Evolutionary conservation across 2,888 invertebrate species (phyloP).

Genomic region (Branchellion lobata): DNA sequence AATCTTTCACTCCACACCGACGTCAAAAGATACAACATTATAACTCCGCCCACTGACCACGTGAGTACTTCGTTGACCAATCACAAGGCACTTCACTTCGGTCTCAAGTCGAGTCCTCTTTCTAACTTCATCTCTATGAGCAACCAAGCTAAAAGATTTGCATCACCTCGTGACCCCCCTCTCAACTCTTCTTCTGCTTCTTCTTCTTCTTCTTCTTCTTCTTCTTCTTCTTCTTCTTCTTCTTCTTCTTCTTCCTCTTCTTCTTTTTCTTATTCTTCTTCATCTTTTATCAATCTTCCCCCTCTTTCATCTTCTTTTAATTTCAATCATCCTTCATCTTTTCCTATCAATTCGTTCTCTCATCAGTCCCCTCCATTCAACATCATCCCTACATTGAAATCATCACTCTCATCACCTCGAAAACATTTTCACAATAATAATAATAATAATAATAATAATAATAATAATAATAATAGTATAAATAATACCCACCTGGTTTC

Average conservation of each 20-base stretch:
- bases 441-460: no score
- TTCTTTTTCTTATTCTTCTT: neutral
- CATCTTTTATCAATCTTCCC: neutral
- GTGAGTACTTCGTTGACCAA: neutral
- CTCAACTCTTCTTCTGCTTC: neutral
- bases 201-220: neutral
- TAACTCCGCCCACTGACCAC: no score
- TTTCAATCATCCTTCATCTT: no score
- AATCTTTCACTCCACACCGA: neutral
- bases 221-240: neutral
- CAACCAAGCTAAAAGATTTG: neutral
- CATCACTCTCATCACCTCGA: no score
- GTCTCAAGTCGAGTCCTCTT: neutral
- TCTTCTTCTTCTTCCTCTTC: no score
- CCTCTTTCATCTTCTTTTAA: neutral
- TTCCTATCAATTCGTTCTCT: no score
- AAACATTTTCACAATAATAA: no score
- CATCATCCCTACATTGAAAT: no score
- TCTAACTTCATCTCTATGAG: neutral
- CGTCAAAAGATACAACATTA: neutral
- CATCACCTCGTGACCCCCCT: neutral
- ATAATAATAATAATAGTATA: no score
- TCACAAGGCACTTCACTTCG: neutral
- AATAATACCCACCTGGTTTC: no score
- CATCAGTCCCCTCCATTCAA: no score